Evolutionary conservation across 1,140 invertebrate genomes (phyloP), one percentile per base, ranked within the genome.

Genomic region (Ips typographus): DNA sequence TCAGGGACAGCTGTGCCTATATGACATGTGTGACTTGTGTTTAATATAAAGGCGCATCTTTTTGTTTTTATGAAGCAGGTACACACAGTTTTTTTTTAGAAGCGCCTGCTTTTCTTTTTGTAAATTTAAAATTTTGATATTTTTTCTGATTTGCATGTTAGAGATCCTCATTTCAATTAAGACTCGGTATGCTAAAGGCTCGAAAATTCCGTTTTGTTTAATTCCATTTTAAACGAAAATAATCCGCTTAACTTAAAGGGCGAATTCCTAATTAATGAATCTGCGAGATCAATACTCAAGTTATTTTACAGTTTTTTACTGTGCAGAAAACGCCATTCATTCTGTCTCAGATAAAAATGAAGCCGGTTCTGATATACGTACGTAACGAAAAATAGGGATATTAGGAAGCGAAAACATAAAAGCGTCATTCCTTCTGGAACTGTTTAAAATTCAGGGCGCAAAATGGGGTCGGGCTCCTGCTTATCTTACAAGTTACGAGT

Each of bases 401-500:
- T 59, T 41, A 40, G 57, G 41, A 59, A 40, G 42, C 39, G 57
- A 42, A 42, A 8, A 59, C 38, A 59, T 40, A 59, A 40, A 59
- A 39, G 3, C 6, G 6, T 49, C 44, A 2, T 38, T 55, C 57
- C 38, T 40, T 55, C 41, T 37, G 41, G 22, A 67, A 67, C 65
- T 60, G 55, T 67, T 67, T 67, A 67, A 67, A 67, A 67, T 67
- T 67, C 65, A 67, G 65, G 41, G 51, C 55, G 52, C 65, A 59
- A 58, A 67, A 67, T 67, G 56, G 56, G 65, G 44, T 57, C 44
- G 56, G 56, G 65, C 22, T 67, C 65, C 52, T 67, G 65, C 56
- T 67, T 67, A 67, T 67, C 65, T 67, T 58, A 67, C 53, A 67
- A 67, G 65, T 67, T 67, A 67, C 55, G 65, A 65, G 64, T 4